These are phyloP conservation scores for Chaenocephalus aceratus DNA, from an alignment of 2,113 vertebrate species.

Conservation along the genomic window DNA sequence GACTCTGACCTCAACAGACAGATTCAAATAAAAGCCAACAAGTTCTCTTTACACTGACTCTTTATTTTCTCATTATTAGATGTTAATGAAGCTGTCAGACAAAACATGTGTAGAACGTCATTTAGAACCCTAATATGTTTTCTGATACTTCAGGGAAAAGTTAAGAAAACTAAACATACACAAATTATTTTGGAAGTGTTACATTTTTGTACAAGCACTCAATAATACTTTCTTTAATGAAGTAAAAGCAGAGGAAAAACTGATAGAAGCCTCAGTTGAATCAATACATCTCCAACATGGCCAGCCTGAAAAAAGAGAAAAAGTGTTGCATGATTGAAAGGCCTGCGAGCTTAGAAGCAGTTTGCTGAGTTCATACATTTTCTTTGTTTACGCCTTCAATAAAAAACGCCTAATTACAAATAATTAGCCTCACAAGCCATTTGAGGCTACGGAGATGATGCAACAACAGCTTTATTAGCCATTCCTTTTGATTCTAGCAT, in stretches of 20 bases:
- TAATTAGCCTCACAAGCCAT: slow-evolving; percentile 70
- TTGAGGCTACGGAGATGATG: slow-evolving; percentile 47
- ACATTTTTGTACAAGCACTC: slow-evolving; percentile 36
- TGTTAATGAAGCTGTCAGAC: slow-evolving; percentile 38
- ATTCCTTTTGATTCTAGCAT: slow-evolving; percentile 79
- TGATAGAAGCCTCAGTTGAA: slow-evolving; percentile 43
- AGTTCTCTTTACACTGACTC: background rate
- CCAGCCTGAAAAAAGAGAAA: slow-evolving; percentile 12
- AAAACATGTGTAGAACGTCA: slow-evolving; percentile 16
- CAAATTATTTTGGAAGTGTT: slow-evolving; percentile 33
- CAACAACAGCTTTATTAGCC: slow-evolving; percentile 55
- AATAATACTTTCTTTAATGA: slow-evolving; percentile 48
- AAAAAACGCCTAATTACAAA: slow-evolving; percentile 73
- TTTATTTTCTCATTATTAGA: slow-evolving; percentile 22
- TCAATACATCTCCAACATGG: slow-evolving; percentile 54
- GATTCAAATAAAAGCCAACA: slow-evolving; percentile 34
- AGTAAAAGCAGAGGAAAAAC: slow-evolving; percentile 42
- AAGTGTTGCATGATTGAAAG: slow-evolving; percentile 53
- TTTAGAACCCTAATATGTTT: slow-evolving; percentile 24
- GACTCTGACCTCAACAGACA: slow-evolving; percentile 27
- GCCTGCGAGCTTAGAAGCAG: slow-evolving; percentile 29
- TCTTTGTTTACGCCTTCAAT: slow-evolving; percentile 73
- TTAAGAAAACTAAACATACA: slow-evolving; percentile 16
- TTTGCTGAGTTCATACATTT: slow-evolving; percentile 63
- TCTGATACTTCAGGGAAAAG: slow-evolving; percentile 5